A percentile compares a stretch with the other conserved stretches of the same genome.
Evolutionary conservation across 1,140 invertebrate species (phyloP).

Genomic region (honey bee (Apis mellifera)): Amel_HAv3.1 CM009943.2:9749501-9750000

Average conservation of each 20-base stretch:
- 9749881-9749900: too few relatives aligned
- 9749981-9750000: neutral
- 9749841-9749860: neutral
- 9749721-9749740: too few relatives aligned
- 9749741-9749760: neutral
- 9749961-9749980: neutral
- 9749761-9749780: too few relatives aligned
- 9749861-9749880: neutral
- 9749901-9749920: neutral
- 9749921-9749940: too few relatives aligned
- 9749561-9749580: neutral
- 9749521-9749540: constrained; percentile 21
- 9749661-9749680: neutral
- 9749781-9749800: too few relatives aligned
- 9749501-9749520: neutral
- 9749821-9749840: too few relatives aligned
- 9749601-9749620: neutral
- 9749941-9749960: neutral
- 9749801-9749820: too few relatives aligned
- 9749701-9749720: neutral
- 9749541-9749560: constrained; percentile 9
- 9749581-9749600: too few relatives aligned
- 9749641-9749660: neutral
- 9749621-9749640: neutral
- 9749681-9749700: neutral